These are phyloP conservation scores for Lasioglossum lativentre DNA, from an alignment of 2,888 invertebrate genomes.

Conservation along the genomic window DNA sequence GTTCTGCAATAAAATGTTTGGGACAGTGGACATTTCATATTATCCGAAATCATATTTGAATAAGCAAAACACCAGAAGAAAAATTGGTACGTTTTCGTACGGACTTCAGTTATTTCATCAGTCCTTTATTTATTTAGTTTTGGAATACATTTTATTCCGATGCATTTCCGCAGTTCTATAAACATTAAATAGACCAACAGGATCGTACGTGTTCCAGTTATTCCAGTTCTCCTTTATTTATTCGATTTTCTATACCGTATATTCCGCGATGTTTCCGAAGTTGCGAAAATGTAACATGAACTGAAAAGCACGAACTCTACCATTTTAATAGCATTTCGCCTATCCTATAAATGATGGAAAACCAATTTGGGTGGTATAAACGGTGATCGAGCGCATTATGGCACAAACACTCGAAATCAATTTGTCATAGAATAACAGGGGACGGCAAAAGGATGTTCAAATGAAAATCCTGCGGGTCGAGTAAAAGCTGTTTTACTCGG, in stretches of 20 bases:
- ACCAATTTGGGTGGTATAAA: background rate
- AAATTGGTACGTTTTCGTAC: background rate
- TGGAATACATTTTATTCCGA: background rate
- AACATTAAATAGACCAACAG: background rate
- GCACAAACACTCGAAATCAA: background rate
- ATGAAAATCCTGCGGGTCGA: constrained; percentile 22
- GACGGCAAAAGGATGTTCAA: background rate
- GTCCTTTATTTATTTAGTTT: background rate
- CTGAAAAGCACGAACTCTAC: background rate
- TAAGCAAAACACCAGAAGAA: too few relatives aligned
- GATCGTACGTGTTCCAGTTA: background rate
- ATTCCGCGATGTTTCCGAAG: background rate
- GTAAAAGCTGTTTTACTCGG: constrained; percentile 26
- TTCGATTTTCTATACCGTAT: background rate
- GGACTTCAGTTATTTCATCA: background rate
- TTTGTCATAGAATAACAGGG: background rate
- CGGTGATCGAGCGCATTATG: background rate
- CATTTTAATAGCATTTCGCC: background rate
- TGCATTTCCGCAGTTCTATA: background rate
- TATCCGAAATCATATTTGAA: too few relatives aligned
- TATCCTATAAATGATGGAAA: background rate
- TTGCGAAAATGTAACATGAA: background rate
- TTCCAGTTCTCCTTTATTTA: background rate
- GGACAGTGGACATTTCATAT: background rate
- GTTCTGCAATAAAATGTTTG: background rate